A percentile compares a stretch with the other conserved stretches of the same genome.
These are phyloP conservation scores for Lathamus discolor DNA, from an alignment of 2,113 vertebrate species.

Conservation along the genomic window DNA sequence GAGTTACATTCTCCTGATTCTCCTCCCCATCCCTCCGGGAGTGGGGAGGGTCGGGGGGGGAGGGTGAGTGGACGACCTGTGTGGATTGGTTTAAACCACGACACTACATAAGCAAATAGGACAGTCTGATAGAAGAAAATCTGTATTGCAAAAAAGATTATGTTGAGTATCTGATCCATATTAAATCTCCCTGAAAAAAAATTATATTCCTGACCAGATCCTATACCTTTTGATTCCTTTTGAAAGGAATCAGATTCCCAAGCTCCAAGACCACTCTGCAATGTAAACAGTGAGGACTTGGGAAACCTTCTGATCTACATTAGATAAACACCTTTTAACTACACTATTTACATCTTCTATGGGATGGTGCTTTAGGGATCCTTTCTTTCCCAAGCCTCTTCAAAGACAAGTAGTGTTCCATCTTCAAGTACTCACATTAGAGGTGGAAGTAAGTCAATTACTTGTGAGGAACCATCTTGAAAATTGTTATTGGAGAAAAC, in stretches of 20 bases:
- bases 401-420: background rate
- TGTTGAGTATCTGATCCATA: background rate
- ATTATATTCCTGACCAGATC: background rate
- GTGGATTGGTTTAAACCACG: no score
- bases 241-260: background rate
- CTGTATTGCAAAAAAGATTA: background rate
- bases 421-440: background rate
- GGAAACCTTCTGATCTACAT: background rate
- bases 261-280: background rate
- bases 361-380: accelerated
- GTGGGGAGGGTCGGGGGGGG: no score
- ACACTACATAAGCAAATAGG: background rate
- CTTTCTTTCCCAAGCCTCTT: background rate
- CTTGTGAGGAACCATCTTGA: background rate
- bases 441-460: background rate
- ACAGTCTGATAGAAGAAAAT: background rate
- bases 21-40: no score
- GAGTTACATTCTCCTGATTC: no score
- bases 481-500: background rate
- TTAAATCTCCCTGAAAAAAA: background rate
- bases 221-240: background rate
- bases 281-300: background rate
- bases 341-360: background rate
- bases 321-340: background rate
- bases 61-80: no score